These are phyloP conservation scores for Carassius carassius DNA, from an alignment of 2,113 vertebrate species.

Conservation along the genomic window DNA sequence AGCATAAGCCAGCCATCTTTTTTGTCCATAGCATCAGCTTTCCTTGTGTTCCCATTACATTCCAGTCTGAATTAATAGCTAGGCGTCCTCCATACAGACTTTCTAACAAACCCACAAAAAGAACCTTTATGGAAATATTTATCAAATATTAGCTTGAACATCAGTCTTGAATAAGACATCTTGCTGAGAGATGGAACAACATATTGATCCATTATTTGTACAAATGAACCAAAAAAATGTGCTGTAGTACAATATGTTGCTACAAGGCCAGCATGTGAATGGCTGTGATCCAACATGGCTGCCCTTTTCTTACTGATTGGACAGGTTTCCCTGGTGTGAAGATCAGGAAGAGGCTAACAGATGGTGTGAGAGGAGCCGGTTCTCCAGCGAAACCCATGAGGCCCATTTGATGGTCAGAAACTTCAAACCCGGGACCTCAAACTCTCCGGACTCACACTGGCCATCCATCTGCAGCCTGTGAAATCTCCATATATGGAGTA, in stretches of 20 bases:
- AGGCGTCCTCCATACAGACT: neutral
- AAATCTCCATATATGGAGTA: neutral
- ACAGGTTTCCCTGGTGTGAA: constrained; percentile 29
- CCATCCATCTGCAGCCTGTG: constrained; percentile 52
- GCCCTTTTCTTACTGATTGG: constrained; percentile 39
- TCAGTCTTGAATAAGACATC: neutral
- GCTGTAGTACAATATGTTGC: neutral
- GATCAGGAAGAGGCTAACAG: constrained; percentile 52
- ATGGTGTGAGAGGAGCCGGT: constrained; percentile 55
- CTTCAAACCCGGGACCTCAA: constrained; percentile 43
- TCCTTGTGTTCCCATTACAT: neutral
- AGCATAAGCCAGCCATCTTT: neutral
- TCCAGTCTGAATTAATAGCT: neutral
- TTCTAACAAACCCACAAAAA: neutral
- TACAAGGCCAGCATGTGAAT: neutral
- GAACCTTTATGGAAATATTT: neutral
- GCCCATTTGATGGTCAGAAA: constrained; percentile 49
- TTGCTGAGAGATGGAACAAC: neutral
- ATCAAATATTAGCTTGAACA: neutral
- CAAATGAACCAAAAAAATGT: neutral
- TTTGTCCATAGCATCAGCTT: neutral
- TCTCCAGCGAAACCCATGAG: constrained; percentile 48
- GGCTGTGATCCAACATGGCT: constrained; percentile 49
- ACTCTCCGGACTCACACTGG: constrained; percentile 58
- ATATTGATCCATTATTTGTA: neutral